phyloP scores from a whole-genome alignment of 2,797 vertebrate species.

The Rhadinocentrus ornatus region DNA sequence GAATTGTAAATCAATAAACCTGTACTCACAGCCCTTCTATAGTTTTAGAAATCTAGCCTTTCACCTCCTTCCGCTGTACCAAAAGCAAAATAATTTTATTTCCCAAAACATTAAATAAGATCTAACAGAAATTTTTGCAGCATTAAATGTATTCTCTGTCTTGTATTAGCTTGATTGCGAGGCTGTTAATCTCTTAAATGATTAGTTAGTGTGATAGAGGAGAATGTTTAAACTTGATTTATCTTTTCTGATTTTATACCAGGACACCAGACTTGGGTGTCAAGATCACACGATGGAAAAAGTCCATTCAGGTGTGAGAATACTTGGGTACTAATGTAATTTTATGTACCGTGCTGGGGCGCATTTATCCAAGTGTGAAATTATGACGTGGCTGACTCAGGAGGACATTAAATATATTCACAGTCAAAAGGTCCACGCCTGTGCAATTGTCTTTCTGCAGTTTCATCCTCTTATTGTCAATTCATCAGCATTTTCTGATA shows the following conservation, averaged over 20 bases:
- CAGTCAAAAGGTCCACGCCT: neutral
- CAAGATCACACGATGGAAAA: conserved; percentile 8
- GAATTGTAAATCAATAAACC: conserved; percentile 49
- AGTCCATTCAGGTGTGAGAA: conserved; percentile 20
- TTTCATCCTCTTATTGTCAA: conserved; percentile 2
- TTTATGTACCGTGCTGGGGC: neutral
- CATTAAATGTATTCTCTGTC: conserved; percentile 29
- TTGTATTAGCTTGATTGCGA: conserved; percentile 40
- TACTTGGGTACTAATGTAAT: neutral
- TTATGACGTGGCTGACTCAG: no score
- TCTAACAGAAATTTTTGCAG: conserved; percentile 26
- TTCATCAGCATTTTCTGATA: neutral
- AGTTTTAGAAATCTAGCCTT: conserved; percentile 37
- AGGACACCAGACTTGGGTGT: neutral
- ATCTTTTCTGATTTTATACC: conserved; percentile 12
- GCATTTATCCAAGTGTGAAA: neutral
- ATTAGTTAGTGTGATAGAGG: conserved; percentile 15
- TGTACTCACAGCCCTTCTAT: conserved; percentile 26
- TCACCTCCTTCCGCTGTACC: conserved; percentile 37
- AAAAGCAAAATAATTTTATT: conserved; percentile 13
- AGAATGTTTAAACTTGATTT: conserved; percentile 17
- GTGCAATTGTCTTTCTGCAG: neutral
- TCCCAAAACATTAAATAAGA: conserved; percentile 27
- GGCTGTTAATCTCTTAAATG: conserved; percentile 48
- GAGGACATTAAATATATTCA: no score